Evolutionary conservation across 2,113 vertebrate genomes (phyloP).

Genomic region (Cepphus grylle): DNA sequence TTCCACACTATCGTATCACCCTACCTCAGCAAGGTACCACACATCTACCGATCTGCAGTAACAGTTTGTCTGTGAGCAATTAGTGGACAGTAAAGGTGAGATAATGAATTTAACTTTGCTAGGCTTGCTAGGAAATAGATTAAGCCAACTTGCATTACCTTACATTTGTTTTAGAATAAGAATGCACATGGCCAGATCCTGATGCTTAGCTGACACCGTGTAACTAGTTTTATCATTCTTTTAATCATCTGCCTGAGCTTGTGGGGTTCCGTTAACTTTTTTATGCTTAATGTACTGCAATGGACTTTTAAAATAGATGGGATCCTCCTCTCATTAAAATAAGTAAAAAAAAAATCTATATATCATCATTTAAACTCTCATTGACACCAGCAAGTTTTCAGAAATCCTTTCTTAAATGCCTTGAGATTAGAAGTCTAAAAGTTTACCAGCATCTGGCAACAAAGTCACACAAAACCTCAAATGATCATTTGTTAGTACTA

Average conservation of each 20-base stretch:
- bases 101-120: neutral
- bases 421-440: neutral
- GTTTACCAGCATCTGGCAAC: neutral
- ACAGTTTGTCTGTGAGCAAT: neutral
- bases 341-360: neutral
- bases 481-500: neutral
- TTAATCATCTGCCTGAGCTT: neutral
- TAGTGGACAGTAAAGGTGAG: neutral
- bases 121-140: neutral
- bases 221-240: neutral
- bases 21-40: neutral
- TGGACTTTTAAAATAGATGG: neutral
- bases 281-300: neutral
- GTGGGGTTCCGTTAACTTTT: neutral
- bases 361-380: neutral
- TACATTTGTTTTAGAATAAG: neutral
- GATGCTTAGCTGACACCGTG: neutral
- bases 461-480: neutral
- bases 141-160: neutral
- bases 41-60: neutral
- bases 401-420: neutral
- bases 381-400: neutral
- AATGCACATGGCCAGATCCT: rapidly evolving
- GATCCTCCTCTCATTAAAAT: neutral
- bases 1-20: neutral